These are phyloP conservation scores for Microtus ochrogaster DNA, from an alignment of 2,113 vertebrate species.

Conservation along the genomic window DNA sequence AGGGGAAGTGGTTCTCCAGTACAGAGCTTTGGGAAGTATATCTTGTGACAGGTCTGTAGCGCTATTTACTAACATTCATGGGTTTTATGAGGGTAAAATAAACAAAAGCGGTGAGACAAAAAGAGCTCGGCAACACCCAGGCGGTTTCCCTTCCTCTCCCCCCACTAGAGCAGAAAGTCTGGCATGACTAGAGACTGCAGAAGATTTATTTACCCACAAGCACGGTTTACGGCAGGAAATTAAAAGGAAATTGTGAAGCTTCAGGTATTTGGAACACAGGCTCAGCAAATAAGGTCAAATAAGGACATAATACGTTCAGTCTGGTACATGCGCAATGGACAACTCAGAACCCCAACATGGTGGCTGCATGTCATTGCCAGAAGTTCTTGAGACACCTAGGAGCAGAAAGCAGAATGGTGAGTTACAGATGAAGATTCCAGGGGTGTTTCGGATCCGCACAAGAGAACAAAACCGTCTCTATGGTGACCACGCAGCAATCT, in stretches of 20 bases:
- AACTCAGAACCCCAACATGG: not conserved
- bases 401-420: not conserved
- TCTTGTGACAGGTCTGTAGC: not conserved
- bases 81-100: not conserved
- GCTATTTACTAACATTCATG: not conserved
- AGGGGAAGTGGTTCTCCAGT: not conserved
- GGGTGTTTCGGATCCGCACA: not conserved
- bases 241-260: not conserved
- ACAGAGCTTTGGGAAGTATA: not conserved
- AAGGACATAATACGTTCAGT: not conserved
- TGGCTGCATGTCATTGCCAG: not conserved
- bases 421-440: not conserved
- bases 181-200: not conserved
- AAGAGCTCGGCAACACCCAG: not conserved
- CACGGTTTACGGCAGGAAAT: not conserved
- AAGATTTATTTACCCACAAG: not conserved
- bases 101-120: constrained; percentile 26
- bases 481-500: not conserved
- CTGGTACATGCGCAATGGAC: not conserved
- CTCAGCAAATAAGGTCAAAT: not conserved
- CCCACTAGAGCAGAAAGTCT: not conserved
- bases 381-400: constrained; percentile 11
- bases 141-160: not conserved
- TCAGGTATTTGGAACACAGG: not conserved
- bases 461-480: not conserved